Evolutionary conservation across 2,113 vertebrate species (phyloP), one percentile per base, ranked within the genome.

Genomic region (Saguinus midas): DNA sequence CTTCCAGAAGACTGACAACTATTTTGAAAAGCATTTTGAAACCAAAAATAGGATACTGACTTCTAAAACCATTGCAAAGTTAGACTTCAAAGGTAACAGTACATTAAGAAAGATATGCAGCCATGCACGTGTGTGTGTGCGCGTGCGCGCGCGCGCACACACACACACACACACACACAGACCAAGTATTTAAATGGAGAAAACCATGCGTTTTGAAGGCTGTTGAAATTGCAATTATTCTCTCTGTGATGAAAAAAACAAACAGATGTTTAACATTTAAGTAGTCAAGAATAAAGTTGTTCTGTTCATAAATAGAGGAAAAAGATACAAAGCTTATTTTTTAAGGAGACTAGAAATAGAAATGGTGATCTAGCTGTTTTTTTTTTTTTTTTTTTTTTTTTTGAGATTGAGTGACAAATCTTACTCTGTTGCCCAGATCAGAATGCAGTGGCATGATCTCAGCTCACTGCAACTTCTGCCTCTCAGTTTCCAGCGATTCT

Each of bases 61-160:
- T 80, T 95, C 8, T 45, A 29, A 81, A 50, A 81, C 0, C 16
- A 8, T 70, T 78, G 16, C 8, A 75, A 55, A 43, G 5, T 52
- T 73, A 52, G 27, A 50, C n/a, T 73, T 73, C 52, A 81, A 21
- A 73, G 80, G 81, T 21, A 81, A 64, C 20, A 40, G 9, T 68
- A 52, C 43, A 64, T 73, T 50, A 85, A 35, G 6, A 68, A 76
- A 45, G 10, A 21, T 32, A 66, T 9, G 43, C 43, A 16, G 29
- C 7, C 0, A 7, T 29, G 43, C 25, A 1, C 13, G 16, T 32
- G 48, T 48, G 45, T 27, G 12, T 2, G 11, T 14, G 17, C 9
- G 35, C 8, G 10, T 3, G 11, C 14, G 17, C 9, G 35, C 4
- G 10, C 3, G 58, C 0, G 4, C 8, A 9, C 43, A 8, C 50